Evolutionary conservation across 2,888 invertebrate species (phyloP).

Genomic region (Tetrapedia diversipes): DNA sequence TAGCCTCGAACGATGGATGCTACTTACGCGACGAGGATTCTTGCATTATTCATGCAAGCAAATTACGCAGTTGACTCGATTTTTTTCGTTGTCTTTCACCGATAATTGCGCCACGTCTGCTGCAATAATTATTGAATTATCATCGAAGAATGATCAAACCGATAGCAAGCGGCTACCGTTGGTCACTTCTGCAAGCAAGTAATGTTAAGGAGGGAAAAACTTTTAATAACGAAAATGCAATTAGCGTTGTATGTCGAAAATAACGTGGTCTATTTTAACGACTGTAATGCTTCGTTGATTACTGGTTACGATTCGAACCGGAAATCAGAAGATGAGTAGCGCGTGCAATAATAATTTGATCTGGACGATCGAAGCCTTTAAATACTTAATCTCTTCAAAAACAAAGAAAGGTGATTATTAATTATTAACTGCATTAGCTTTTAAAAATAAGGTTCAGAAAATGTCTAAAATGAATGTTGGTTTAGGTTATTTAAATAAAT

Average conservation of each 20-base stretch:
- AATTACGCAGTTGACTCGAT: not conserved
- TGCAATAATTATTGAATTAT: too few species aligned
- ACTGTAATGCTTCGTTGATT: not conserved
- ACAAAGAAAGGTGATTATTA: too few species aligned
- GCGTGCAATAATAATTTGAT: too few species aligned
- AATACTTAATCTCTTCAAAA: too few species aligned
- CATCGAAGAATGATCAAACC: too few species aligned
- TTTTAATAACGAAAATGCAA: too few species aligned
- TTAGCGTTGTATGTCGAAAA: not conserved
- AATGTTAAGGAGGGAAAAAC: too few species aligned
- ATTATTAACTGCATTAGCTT: too few species aligned
- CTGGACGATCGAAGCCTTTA: too few species aligned
- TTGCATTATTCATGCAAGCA: not conserved
- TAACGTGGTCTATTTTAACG: not conserved
- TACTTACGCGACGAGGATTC: not conserved
- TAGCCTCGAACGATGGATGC: not conserved
- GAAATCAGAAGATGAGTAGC: slow-evolving; percentile 25
- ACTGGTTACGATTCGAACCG: slow-evolving; percentile 22
- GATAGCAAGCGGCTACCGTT: not conserved
- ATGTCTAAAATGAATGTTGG: too few species aligned
- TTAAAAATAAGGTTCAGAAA: too few species aligned
- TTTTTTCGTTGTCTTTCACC: not conserved
- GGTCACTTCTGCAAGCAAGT: not conserved
- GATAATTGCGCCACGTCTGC: not conserved
- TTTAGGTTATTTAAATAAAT: too few species aligned